Evolutionary conservation across 2,797 vertebrate genomes (phyloP).

Genomic region (Trichosurus vulpecula): DNA sequence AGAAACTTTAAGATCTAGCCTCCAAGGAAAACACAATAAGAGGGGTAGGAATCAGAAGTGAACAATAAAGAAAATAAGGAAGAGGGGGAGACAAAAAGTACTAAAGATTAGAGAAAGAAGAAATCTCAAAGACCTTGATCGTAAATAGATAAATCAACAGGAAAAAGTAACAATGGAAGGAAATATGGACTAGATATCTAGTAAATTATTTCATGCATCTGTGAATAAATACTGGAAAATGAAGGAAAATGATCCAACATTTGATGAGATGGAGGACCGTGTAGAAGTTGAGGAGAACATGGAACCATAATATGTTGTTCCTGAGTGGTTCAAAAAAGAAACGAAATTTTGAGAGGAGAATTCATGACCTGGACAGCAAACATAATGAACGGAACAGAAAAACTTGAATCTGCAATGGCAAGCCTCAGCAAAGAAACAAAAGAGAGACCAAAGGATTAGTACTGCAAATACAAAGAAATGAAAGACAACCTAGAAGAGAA

Average conservation of each 20-base stretch:
- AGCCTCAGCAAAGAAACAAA: not conserved
- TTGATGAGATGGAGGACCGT: not conserved
- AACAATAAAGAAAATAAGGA: not conserved
- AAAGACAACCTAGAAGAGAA: not conserved
- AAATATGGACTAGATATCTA: not conserved
- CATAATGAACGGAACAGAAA: not conserved
- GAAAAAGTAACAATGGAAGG: not conserved
- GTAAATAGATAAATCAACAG: not conserved
- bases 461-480: not conserved
- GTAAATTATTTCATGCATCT: not conserved
- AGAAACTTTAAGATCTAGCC: not conserved
- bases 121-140: not conserved
- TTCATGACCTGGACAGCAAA: not conserved
- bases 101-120: not conserved
- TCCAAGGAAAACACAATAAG: not conserved
- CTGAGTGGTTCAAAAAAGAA: not conserved
- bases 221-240: not conserved
- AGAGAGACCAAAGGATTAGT: not conserved
- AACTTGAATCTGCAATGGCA: not conserved
- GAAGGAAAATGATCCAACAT: not conserved
- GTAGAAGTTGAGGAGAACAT: not conserved
- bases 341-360: not conserved
- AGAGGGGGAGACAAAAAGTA: not conserved
- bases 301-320: not conserved
- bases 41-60: not conserved